Base-by-base conservation (phyloP, 2,888 invertebrate genomes). In the Lepidocyrtinus sp. region DNA sequence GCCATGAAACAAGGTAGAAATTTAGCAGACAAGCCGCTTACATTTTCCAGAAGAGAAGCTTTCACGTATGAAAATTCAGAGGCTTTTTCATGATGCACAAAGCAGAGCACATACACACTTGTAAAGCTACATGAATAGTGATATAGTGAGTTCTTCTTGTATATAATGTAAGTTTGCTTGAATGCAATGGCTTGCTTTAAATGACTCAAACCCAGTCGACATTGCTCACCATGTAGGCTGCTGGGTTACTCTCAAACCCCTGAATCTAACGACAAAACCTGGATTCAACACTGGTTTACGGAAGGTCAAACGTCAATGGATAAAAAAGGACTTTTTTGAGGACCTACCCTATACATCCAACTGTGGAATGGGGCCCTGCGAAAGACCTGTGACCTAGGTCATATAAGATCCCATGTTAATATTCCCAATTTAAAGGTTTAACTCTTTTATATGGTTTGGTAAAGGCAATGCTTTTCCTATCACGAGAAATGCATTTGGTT, bases 211-310 rank as follows among this genome's bases (percentile, higher is more conserved):
- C 86, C 84, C 86, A 85, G 84, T 83, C 85, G 65, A 75, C 79
- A 55, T 46, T 69, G 22, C 75, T 72, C 65, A 77, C 81, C 61
- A 50, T 55, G 27, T 62, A 68, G n/a, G n/a, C n/a, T 21, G 46
- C 69, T 61, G 59, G 79, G 64, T 63, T 85, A 83, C 86, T 86
- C 86, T 86, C 86, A 85, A 86, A 85, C 85, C 86, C 86, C 86
- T 86, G 85, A 81, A 82, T 69, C 27, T 76, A 67, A 55, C 73
- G 68, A 70, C 72, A 75, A 76, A 80, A 70, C 22, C 1, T 19
- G 15, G 36, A 25, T 26, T 36, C 45, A 21, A 9, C 5, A 7
- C 45, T 25, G 24, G 69, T 36, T 50, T 55, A 15, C 22, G 25
- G 1, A 17, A 24, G 76, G 76, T 77, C 71, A 77, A 25, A 71